Evolutionary conservation across 35 echinoderm and acorn worm species (phyloP).

Genomic region (Eucidaris tribuloides): DNA sequence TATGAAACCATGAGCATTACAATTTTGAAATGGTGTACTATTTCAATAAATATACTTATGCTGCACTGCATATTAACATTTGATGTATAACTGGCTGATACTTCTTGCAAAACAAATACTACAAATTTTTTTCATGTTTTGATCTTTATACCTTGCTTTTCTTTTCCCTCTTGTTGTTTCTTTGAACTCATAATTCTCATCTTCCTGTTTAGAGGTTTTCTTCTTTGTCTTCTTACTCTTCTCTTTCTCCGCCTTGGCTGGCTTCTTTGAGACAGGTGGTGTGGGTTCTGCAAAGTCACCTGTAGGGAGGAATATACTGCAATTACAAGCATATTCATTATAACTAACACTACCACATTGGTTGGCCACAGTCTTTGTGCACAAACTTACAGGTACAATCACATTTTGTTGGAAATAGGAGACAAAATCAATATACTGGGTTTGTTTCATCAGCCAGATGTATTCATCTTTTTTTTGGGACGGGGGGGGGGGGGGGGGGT

Average conservation of each 20-base stretch:
- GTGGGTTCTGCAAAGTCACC: constrained; percentile 60
- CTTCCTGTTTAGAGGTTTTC: neutral
- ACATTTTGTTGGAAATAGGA: neutral
- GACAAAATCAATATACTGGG: neutral
- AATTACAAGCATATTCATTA: neutral
- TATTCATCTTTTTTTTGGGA: neutral
- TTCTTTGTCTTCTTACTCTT: constrained; percentile 32
- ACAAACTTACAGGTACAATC: neutral
- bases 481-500: too few relatives aligned
- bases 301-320: neutral
- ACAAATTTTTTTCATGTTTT: neutral
- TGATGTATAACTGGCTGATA: neutral
- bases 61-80: neutral
- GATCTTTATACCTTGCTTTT: constrained; percentile 31
- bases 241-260: constrained; percentile 26
- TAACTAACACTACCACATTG: neutral
- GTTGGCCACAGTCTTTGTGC: neutral
- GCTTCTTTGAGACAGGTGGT: constrained; percentile 44
- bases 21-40: neutral
- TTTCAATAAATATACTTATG: neutral
- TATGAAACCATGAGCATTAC: neutral
- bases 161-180: constrained; percentile 21
- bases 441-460: neutral
- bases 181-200: constrained; percentile 19
- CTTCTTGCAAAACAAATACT: neutral